These are phyloP conservation scores for Xyrauchen texanus DNA, from an alignment of 2,113 vertebrate genomes.

Conservation along the genomic window DNA sequence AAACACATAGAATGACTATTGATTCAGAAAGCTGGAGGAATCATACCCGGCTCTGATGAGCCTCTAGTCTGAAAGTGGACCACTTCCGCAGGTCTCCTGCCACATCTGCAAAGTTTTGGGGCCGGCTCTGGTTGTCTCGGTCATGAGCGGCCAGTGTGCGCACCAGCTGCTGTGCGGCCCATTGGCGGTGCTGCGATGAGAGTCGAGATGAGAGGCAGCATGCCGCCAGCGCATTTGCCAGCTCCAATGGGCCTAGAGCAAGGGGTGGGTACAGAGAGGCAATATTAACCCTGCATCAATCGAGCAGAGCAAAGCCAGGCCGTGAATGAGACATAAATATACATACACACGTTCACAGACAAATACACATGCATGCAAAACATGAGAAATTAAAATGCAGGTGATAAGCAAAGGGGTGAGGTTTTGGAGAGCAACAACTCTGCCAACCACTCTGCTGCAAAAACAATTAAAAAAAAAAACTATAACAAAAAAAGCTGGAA, in stretches of 20 bases:
- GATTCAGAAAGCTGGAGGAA: not conserved
- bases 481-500: not conserved
- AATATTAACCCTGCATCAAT: constrained; percentile 90
- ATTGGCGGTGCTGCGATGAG: constrained; percentile 96
- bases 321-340: constrained; percentile 67
- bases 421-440: too few species aligned
- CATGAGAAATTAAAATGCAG: constrained; percentile 18
- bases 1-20: too few species aligned
- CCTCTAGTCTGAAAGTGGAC: constrained; percentile 91
- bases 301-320: constrained; percentile 76
- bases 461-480: not conserved
- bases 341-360: constrained; percentile 29
- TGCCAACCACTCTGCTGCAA: not conserved
- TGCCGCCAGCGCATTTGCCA: constrained; percentile 96
- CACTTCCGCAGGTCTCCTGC: constrained; percentile 93
- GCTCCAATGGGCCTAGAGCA: constrained; percentile 96
- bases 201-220: constrained; percentile 96
- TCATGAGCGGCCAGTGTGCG: constrained; percentile 94
- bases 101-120: constrained; percentile 94
- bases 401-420: not conserved
- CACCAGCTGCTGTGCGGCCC: constrained; percentile 96
- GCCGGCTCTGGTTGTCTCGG: constrained; percentile 89
- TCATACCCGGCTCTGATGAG: constrained; percentile 92
- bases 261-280: constrained; percentile 90
- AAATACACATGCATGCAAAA: constrained; percentile 18